Percentiles rank a stretch among this genome's conserved stretches.
Conservation (phyloP, 1,140 invertebrate species). For the Matsumurasca onukii region DNA sequence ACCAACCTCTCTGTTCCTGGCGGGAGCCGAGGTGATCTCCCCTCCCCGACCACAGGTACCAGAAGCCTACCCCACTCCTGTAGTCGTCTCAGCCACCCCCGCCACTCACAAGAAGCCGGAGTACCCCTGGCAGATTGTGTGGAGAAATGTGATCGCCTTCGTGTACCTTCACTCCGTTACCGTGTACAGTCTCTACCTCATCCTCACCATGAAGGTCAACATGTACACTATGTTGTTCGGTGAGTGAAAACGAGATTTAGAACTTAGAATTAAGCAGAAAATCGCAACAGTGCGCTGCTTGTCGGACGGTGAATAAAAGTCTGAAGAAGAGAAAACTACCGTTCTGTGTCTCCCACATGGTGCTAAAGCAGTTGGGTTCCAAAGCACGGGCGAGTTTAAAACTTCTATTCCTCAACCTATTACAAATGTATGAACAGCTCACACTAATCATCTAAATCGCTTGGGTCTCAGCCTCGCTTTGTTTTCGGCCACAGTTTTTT, state of each 20-base stretch:
- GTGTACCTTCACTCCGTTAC: slow-evolving; percentile 60
- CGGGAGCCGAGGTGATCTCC: slow-evolving; percentile 45
- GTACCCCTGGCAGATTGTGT: slow-evolving; percentile 65
- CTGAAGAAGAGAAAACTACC: too few species aligned
- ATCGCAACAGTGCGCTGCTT: too few species aligned
- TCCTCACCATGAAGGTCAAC: slow-evolving; percentile 51
- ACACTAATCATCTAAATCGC: too few species aligned
- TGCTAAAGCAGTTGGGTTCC: too few species aligned
- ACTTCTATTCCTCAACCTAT: too few species aligned
- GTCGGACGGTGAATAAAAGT: too few species aligned
- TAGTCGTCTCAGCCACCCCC: not conserved
- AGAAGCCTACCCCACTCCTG: not conserved
- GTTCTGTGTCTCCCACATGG: too few species aligned
- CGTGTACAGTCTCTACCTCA: slow-evolving; percentile 63
- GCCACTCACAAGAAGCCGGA: slow-evolving; percentile 40
- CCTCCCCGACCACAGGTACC: slow-evolving; percentile 26
- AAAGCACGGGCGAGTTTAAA: too few species aligned
- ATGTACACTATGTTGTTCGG: slow-evolving; percentile 54
- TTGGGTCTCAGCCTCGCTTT: too few species aligned
- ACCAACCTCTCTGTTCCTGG: slow-evolving; percentile 44
- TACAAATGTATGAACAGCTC: too few species aligned
- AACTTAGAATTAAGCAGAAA: too few species aligned
- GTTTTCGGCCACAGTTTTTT: too few species aligned
- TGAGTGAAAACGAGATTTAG: slow-evolving; percentile 53
- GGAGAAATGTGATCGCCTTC: slow-evolving; percentile 69